Evolutionary conservation across 1,140 invertebrate species (phyloP).

Genomic region (Cheumatopsyche charites): DNA sequence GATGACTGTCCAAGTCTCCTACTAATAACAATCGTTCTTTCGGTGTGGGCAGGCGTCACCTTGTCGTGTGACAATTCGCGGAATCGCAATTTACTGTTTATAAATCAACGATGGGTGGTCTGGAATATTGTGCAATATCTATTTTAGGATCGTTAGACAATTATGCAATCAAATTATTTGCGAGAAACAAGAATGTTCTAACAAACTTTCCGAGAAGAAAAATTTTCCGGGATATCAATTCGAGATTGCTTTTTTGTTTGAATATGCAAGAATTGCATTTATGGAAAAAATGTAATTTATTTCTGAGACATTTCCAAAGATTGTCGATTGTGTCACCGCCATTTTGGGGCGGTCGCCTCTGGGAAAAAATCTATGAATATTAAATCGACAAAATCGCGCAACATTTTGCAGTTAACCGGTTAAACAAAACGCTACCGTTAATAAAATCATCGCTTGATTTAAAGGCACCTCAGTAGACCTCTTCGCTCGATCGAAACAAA

Average conservation of each 20-base stretch:
- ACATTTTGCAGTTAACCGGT: slow-evolving; percentile 8
- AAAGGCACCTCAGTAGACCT: not conserved
- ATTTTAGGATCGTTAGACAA: no score
- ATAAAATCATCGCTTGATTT: slow-evolving; percentile 24
- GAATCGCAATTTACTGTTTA: slow-evolving; percentile 13
- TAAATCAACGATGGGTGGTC: not conserved
- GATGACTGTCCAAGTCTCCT: slow-evolving; percentile 26
- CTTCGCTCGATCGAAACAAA: no score
- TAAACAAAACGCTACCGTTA: slow-evolving; percentile 26
- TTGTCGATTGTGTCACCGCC: not conserved
- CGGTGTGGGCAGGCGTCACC: slow-evolving; percentile 2
- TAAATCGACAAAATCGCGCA: not conserved
- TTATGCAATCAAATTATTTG: no score
- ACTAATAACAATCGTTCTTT: slow-evolving; percentile 34
- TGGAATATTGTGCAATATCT: not conserved
- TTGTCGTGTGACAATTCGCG: slow-evolving; percentile 16
- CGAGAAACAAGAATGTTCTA: no score
- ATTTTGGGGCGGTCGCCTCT: not conserved
- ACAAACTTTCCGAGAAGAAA: no score
- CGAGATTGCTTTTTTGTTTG: no score
- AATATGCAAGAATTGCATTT: no score
- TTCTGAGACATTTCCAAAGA: no score
- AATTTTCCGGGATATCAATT: no score
- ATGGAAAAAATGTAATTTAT: no score
- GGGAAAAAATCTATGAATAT: slow-evolving; percentile 19